These are phyloP conservation scores for Aldabrachelys gigantea DNA, from an alignment of 2,113 vertebrate species.

Conservation along the genomic window DNA sequence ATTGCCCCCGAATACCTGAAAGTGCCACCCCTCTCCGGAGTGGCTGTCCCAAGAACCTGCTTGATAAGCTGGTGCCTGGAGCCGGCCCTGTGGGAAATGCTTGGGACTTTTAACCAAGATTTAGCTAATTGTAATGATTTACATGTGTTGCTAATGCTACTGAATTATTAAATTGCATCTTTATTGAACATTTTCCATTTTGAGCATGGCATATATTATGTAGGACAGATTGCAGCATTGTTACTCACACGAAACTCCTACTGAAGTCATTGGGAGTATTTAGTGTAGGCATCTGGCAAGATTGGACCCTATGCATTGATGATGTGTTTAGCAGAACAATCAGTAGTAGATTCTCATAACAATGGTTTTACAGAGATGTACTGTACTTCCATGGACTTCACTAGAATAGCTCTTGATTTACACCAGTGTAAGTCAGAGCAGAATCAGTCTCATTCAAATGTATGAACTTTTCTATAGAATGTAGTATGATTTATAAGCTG, in stretches of 20 bases:
- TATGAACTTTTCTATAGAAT: not conserved
- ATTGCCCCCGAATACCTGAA: too few relatives aligned
- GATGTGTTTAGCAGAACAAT: not conserved
- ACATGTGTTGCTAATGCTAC: not conserved
- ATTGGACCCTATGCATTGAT: not conserved
- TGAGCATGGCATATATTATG: not conserved
- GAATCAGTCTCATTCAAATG: not conserved
- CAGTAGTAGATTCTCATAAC: not conserved
- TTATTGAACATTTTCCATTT: not conserved
- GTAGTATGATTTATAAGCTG: not conserved
- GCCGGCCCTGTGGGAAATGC: not conserved
- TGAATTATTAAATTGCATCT: not conserved
- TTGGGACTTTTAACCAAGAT: not conserved
- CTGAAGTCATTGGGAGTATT: not conserved
- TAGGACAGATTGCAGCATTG: not conserved
- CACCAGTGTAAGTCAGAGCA: not conserved
- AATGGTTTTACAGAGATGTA: not conserved
- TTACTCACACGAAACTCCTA: not conserved
- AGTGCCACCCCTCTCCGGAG: too few relatives aligned
- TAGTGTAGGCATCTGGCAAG: not conserved
- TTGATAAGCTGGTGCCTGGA: too few relatives aligned
- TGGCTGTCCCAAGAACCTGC: too few relatives aligned
- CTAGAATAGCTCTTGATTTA: not conserved
- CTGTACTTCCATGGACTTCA: rapidly evolving
- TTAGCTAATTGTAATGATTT: not conserved